A percentile compares a stretch with the other conserved stretches of the same genome.
These are phyloP conservation scores for Orthonevra nobilis DNA, from an alignment of 2,888 invertebrate genomes.

Conservation along the genomic window DNA sequence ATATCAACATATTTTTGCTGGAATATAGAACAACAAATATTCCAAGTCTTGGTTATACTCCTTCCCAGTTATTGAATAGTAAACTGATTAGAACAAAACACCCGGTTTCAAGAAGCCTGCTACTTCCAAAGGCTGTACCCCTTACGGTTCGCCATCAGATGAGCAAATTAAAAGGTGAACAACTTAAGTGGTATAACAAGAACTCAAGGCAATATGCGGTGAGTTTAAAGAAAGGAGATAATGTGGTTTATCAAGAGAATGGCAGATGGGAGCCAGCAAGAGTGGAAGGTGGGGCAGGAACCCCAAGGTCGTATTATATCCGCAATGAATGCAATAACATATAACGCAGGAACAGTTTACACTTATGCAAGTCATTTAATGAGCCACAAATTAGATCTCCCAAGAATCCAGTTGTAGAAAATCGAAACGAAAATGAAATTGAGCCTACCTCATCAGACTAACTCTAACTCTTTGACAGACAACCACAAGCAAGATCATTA, in stretches of 20 bases:
- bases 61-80: constrained; percentile 1
- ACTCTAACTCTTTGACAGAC: constrained; percentile 2
- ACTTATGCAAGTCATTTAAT: constrained; percentile 3
- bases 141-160: too few species aligned
- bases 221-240: constrained; percentile 8
- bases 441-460: not conserved
- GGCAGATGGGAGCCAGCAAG: constrained; percentile 25
- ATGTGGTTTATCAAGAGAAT: constrained; percentile 21
- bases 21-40: constrained; percentile 20
- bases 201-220: constrained; percentile 12
- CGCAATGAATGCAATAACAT: constrained; percentile 31
- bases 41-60: constrained; percentile 13
- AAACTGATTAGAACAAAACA: not conserved
- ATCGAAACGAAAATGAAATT: not conserved
- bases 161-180: too few species aligned
- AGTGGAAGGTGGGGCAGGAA: constrained; percentile 11
- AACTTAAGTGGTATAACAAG: constrained; percentile 4
- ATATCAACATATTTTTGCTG: constrained; percentile 8
- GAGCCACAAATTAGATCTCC: not conserved
- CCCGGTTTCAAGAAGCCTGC: too few species aligned
- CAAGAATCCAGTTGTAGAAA: not conserved
- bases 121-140: too few species aligned
- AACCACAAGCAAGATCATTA: constrained; percentile 22
- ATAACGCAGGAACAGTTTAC: constrained; percentile 24
- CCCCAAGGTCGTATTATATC: constrained; percentile 28